Evolutionary conservation across 2,113 vertebrate genomes (phyloP).

Genomic region (Galemys pyrenaicus): DNA sequence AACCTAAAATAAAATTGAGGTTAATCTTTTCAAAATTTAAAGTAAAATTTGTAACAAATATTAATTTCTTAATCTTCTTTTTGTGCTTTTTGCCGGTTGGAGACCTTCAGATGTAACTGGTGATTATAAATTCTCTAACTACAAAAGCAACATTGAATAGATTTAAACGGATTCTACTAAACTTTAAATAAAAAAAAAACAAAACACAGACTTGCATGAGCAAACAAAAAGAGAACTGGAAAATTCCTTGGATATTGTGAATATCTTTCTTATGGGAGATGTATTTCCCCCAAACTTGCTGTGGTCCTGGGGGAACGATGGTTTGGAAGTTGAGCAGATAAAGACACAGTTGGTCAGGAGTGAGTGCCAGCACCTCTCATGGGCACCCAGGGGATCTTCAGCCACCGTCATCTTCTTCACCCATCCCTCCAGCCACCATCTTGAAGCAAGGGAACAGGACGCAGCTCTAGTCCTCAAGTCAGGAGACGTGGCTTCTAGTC

Average conservation of each 20-base stretch:
- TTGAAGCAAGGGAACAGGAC: not conserved
- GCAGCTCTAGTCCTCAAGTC: not conserved
- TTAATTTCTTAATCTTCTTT: not conserved
- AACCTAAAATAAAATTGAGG: not conserved
- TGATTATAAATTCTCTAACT: not conserved
- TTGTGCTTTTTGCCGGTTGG: not conserved
- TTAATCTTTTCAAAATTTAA: not conserved
- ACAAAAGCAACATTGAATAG: not conserved
- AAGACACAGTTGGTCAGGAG: not conserved
- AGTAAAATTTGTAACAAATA: not conserved
- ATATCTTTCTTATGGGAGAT: not conserved
- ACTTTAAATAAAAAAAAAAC: not conserved
- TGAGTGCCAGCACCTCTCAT: accelerated
- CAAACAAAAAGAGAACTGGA: not conserved
- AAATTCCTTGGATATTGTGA: not conserved
- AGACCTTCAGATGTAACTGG: conserved; percentile 4
- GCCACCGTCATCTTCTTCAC: accelerated
- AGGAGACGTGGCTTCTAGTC: not conserved
- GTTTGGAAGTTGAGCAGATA: no score
- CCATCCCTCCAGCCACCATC: not conserved
- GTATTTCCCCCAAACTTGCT: not conserved
- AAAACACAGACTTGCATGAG: not conserved
- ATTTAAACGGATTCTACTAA: not conserved
- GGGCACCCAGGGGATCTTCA: not conserved
- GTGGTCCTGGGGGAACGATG: not conserved